A percentile compares a stretch with the other conserved stretches of the same genome.
Evolutionary conservation across 1,140 invertebrate species (phyloP).

Genomic region (Pemphigus obesinymphae): DNA sequence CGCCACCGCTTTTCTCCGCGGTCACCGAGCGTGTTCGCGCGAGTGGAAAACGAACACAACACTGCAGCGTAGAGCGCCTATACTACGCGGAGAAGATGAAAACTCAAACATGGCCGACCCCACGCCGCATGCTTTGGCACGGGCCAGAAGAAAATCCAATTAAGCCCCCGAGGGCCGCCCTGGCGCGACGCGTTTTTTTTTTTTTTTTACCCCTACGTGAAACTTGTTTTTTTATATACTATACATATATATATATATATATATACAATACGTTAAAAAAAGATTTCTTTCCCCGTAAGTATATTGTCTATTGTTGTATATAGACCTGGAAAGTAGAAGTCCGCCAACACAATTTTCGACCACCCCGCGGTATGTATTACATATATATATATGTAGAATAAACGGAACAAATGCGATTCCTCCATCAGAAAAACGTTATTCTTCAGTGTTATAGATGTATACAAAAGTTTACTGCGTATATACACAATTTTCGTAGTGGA

Average conservation of each 20-base stretch:
- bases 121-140: conserved; percentile 20
- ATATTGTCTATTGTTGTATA: no score
- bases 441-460: no score
- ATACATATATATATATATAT: no score
- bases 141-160: conserved; percentile 40
- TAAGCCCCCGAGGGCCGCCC: conserved; percentile 13
- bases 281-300: background rate
- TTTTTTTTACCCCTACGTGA: background rate
- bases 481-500: no score
- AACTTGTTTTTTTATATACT: background rate
- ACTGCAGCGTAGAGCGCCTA: no score
- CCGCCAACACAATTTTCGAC: no score
- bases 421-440: no score
- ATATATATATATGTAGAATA: no score
- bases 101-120: conserved; percentile 39
- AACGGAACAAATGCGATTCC: no score
- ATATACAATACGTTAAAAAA: background rate
- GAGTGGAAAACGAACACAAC: conserved; percentile 37
- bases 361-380: no score
- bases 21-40: conserved; percentile 20
- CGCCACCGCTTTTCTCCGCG: background rate
- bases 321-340: no score
- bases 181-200: background rate
- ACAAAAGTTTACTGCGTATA: no score
- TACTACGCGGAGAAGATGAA: conserved; percentile 38